Conservation (phyloP, 2,797 vertebrate genomes). For the Rhynchonycteris naso region DNA sequence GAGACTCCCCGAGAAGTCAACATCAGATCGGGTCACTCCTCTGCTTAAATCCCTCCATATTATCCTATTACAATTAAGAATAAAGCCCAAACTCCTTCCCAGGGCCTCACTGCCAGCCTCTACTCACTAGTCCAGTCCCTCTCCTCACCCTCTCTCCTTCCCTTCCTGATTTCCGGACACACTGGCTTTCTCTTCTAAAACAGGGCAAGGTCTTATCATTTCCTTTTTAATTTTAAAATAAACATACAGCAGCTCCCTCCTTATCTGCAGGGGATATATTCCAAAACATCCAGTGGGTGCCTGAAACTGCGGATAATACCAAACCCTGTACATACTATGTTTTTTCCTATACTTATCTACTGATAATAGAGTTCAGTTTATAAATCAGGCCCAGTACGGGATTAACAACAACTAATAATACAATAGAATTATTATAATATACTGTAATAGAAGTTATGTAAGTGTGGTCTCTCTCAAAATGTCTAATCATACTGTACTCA, state of each 20-base stretch:
- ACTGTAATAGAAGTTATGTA: not conserved
- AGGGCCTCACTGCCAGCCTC: not conserved
- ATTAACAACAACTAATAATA: not conserved
- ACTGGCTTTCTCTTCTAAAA: constrained; percentile 20
- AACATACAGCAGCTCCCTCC: not conserved
- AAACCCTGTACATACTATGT: not conserved
- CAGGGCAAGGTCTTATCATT: not conserved
- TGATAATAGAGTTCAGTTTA: not conserved
- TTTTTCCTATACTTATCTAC: not conserved
- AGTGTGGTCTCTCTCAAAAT: not conserved
- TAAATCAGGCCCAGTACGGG: not conserved
- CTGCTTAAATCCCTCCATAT: not conserved
- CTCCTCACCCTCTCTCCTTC: not conserved
- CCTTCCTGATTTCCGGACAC: not conserved
- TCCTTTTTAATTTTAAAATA: constrained; percentile 39
- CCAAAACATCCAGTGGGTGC: not conserved
- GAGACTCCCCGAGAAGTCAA: not conserved
- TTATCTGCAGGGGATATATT: not conserved
- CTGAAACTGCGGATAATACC: not conserved
- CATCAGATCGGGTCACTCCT: not conserved
- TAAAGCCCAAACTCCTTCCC: not conserved
- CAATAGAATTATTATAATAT: not conserved
- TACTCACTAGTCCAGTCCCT: not conserved
- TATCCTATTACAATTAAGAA: not conserved
- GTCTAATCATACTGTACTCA: not conserved